Percentiles rank a stretch among this genome's conserved stretches.
These are phyloP conservation scores for Mimumesa dahlbomi DNA, from an alignment of 2,888 invertebrate genomes.

Conservation along the genomic window DNA sequence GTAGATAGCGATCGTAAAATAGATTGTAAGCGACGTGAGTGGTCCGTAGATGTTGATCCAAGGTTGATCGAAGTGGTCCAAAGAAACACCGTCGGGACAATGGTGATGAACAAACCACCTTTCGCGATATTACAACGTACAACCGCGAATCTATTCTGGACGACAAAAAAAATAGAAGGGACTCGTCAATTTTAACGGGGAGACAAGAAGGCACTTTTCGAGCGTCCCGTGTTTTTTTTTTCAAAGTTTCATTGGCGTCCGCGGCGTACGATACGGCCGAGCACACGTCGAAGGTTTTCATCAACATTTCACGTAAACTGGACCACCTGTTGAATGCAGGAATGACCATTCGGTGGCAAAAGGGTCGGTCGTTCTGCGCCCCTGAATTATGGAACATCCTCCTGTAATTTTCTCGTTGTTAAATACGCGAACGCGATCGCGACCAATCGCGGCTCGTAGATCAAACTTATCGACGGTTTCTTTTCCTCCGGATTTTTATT, in stretches of 20 bases:
- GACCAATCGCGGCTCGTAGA: constrained; percentile 27
- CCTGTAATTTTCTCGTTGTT: constrained; percentile 60
- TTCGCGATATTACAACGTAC: too few relatives aligned
- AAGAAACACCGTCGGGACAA: too few relatives aligned
- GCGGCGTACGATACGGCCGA: constrained; percentile 38
- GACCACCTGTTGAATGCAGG: constrained; percentile 71
- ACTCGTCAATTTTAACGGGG: too few relatives aligned
- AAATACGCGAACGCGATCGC: constrained; percentile 46
- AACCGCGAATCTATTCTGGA: too few relatives aligned
- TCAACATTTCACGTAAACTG: constrained; percentile 70
- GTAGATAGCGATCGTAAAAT: too few relatives aligned
- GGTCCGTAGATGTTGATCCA: too few relatives aligned
- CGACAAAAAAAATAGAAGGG: too few relatives aligned
- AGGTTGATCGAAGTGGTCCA: too few relatives aligned
- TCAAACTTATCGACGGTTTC: constrained; percentile 18
- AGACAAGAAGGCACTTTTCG: not conserved
- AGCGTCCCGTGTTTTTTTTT: constrained; percentile 32
- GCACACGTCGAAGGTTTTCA: constrained; percentile 64
- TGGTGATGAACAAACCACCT: too few relatives aligned
- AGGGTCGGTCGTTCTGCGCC: constrained; percentile 60
- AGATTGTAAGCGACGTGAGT: too few relatives aligned
- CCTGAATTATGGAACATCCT: constrained; percentile 68
- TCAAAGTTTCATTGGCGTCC: constrained; percentile 23
- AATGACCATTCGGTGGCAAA: constrained; percentile 67
- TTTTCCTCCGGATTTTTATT: too few relatives aligned